Evolutionary conservation across 1,140 invertebrate species (phyloP).

Genomic region (Drosophila nannoptera): DNA sequence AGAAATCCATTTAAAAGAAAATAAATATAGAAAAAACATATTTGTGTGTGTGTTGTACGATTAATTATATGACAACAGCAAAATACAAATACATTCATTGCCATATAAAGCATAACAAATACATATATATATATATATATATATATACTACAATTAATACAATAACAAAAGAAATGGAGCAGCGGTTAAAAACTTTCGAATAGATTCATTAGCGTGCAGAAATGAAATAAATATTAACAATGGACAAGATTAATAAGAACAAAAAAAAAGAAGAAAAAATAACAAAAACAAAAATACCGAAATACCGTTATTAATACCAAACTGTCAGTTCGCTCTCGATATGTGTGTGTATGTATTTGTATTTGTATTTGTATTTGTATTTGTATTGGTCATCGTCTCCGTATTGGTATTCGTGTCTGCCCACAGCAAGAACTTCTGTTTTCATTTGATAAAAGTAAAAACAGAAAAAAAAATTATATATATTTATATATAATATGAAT

Average conservation of each 20-base stretch:
- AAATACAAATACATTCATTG: constrained; percentile 47
- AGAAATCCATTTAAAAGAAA: constrained; percentile 17
- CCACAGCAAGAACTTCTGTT: constrained; percentile 26
- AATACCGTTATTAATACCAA: constrained; percentile 34
- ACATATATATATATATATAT: neutral
- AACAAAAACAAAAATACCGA: constrained; percentile 18
- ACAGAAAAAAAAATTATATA: constrained; percentile 1
- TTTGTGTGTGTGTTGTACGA: constrained; percentile 53
- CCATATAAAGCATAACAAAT: constrained; percentile 37
- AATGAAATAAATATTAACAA: constrained; percentile 20
- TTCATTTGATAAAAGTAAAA: constrained; percentile 11
- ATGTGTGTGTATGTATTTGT: constrained; percentile 54
- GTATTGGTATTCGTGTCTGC: neutral
- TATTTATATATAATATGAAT: constrained; percentile 7
- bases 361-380: constrained; percentile 16
- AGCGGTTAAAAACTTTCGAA: constrained; percentile 54
- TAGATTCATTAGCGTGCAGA: constrained; percentile 59
- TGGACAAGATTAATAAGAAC: constrained; percentile 10
- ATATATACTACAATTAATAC: neutral
- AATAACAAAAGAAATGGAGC: constrained; percentile 19
- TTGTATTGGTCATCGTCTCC: constrained; percentile 21
- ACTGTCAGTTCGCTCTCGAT: constrained; percentile 51
- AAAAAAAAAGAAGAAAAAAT: constrained; percentile 20
- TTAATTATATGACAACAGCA: constrained; percentile 5
- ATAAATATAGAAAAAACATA: constrained; percentile 26